Evolutionary conservation across 2,888 invertebrate species (phyloP).

Genomic region (Syrphus vitripennis): DNA sequence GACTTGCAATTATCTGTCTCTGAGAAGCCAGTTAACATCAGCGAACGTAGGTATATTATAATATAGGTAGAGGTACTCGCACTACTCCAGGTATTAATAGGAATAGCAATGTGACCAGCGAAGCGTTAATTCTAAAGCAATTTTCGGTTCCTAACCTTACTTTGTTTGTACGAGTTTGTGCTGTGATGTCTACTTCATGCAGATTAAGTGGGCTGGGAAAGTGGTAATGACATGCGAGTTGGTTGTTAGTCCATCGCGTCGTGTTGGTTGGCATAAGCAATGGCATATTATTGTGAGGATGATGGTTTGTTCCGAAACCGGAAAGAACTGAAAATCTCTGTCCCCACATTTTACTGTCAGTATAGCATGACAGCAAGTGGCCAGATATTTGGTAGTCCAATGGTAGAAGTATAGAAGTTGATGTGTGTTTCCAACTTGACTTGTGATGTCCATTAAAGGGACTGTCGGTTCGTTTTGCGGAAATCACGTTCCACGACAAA

Average conservation of each 20-base stretch:
- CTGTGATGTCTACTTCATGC: not conserved
- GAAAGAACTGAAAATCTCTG: not conserved
- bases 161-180: not conserved
- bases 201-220: conserved; percentile 12
- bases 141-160: conserved; percentile 9
- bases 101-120: not conserved
- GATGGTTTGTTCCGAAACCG: not conserved
- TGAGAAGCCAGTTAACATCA: not conserved
- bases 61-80: not conserved
- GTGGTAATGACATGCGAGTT: conserved; percentile 2
- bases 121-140: conserved; percentile 14
- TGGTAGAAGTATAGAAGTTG: not conserved
- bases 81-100: not conserved
- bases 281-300: not conserved
- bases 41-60: no score
- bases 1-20: not conserved
- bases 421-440: not conserved
- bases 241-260: not conserved
- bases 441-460: not conserved
- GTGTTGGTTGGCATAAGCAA: not conserved
- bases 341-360: not conserved
- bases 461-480: not conserved
- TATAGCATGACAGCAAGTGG: not conserved
- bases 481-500: not conserved
- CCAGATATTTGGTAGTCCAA: not conserved